Conservation (phyloP, 2,888 invertebrate genomes). For the Scaptomyza flava region DNA sequence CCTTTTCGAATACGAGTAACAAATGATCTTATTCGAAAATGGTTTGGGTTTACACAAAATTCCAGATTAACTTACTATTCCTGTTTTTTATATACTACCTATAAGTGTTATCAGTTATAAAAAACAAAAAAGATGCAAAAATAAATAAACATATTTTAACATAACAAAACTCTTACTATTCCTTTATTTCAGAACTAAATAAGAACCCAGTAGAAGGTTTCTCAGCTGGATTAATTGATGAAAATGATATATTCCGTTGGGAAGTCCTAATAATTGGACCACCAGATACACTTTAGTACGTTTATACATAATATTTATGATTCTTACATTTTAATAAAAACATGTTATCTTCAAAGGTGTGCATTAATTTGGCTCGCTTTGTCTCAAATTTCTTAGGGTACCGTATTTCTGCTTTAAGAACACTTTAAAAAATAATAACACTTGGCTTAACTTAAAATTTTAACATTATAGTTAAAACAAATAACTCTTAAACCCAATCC, state of each 20-base stretch:
- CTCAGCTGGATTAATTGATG: slow-evolving; percentile 99
- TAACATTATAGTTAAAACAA: no score
- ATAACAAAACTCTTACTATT: slow-evolving; percentile 23
- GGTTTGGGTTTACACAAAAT: background rate
- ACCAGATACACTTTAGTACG: slow-evolving; percentile 99
- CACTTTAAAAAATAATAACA: no score
- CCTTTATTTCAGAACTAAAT: slow-evolving; percentile 92
- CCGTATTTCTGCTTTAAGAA: no score
- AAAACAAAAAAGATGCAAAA: background rate
- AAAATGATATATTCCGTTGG: slow-evolving; percentile 99
- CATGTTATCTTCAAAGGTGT: background rate
- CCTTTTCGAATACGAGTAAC: no score
- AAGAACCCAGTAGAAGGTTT: slow-evolving; percentile 99
- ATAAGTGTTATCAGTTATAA: background rate
- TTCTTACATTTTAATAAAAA: background rate
- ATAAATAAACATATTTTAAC: slow-evolving; percentile 24
- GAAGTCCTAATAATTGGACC: slow-evolving; percentile 99
- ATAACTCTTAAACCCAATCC: no score
- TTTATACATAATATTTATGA: slow-evolving; percentile 73
- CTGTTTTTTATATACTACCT: background rate
- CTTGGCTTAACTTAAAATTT: no score
- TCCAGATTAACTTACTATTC: background rate
- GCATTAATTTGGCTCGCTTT: background rate
- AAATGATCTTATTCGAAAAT: background rate
- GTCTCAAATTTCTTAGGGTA: background rate